Base-by-base conservation (phyloP, 2,113 vertebrate genomes). In the Pheucticus melanocephalus region DNA sequence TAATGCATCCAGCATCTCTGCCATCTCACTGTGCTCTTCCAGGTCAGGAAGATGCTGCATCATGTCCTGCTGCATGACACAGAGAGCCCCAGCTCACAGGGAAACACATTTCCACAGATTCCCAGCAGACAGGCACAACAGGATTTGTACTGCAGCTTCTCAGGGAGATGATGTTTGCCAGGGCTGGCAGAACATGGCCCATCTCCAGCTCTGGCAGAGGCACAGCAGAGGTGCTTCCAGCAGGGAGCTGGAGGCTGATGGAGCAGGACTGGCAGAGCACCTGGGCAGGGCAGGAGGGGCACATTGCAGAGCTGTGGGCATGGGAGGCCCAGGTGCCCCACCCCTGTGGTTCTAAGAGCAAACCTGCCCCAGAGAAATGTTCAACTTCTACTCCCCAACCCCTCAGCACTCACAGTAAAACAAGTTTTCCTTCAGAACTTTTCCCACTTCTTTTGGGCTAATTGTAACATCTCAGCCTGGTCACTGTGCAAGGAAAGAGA, bases 131-230 rank as follows among this genome's bases (percentile, higher is more conserved):
- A n/a, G 69, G 61, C 61, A 64, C 37, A 25, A 7, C 65, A 57
- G 51, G 9, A 30, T 63, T 66, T 61, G 51, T 66, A 8, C 69
- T 71, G 93, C 70, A 61, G 70, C 63, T 88, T 66, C 75, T 80
- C 84, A 72, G 78, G 70, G 50, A 69, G 71, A 91, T 33, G 33
- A 25, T 72, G 56, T 50, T 48, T 85, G 93, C 93, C 91, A 3
- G 0, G 64, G 4, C 83, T 89, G 88, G 56, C 83, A 87, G 56
- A 45, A 53, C 0, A 1, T 0, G 51, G 89, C 71, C 22, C 37
- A 4, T 35, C 70, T 39, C 70, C 90, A 89, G 83, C 11, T 24
- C 82, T 80, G 73, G 45, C 18, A 3, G 61, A 8, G 24, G 45
- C 35, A 28, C 61, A 60, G 69, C 81, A 89, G 56, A 83, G 59